These are phyloP conservation scores for Lysiphlebus fabarum DNA, from an alignment of 1,140 invertebrate species.

Conservation along the genomic window DNA sequence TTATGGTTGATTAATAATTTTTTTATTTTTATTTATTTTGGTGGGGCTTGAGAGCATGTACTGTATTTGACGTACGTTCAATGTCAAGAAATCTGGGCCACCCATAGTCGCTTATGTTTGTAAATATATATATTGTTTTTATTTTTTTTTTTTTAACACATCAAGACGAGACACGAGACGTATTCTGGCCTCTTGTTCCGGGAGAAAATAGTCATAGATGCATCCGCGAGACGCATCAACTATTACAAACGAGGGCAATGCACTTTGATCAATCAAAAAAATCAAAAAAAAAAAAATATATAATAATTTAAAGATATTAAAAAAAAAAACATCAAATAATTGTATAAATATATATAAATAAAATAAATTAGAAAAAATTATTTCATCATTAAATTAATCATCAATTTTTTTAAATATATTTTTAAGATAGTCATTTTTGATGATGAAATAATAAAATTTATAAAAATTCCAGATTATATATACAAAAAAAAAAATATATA, in stretches of 20 bases:
- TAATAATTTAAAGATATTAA: background rate
- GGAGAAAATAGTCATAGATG: conserved; percentile 28
- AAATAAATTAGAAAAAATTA: no score
- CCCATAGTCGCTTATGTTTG: conserved; percentile 5
- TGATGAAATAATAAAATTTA: no score
- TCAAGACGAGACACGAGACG: conserved; percentile 1
- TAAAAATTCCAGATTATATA: no score
- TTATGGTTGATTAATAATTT: background rate
- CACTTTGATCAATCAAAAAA: background rate
- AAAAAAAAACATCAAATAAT: background rate
- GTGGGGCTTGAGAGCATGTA: no score
- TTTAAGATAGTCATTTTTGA: no score
- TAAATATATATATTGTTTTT: conserved; percentile 5
- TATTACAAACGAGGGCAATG: conserved; percentile 10
- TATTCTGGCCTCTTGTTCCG: conserved; percentile 19
- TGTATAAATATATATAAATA: background rate
- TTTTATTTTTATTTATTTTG: no score
- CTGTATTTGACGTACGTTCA: conserved; percentile 9
- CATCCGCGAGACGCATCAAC: conserved; percentile 21
- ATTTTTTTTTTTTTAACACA: background rate
- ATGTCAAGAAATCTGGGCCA: conserved; percentile 20
- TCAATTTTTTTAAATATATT: no score
- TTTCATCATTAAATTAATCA: no score
- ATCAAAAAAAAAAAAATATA: background rate
- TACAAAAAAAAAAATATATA: no score